Conservation (phyloP, 1,140 invertebrate species). For the Ceratosolen solmsi region DNA sequence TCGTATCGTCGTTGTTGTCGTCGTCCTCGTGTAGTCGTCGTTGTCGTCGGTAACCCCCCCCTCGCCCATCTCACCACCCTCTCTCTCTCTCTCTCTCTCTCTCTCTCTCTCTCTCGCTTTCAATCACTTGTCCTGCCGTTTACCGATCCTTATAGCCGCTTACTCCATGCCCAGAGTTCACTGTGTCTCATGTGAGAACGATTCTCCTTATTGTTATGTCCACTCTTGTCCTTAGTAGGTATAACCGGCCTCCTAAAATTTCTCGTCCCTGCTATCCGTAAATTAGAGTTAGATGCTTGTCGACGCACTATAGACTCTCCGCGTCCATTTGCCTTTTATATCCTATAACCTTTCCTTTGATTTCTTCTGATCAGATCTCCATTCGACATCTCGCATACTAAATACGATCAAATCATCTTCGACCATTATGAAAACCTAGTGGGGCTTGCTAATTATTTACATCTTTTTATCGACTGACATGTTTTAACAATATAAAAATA, state of each 20-base stretch:
- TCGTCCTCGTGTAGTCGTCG: background rate
- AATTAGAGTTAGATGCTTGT: background rate
- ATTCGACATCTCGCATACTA: background rate
- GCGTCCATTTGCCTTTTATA: slow-evolving; percentile 5
- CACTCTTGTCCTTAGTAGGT: slow-evolving; percentile 33
- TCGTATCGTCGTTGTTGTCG: slow-evolving; percentile 43
- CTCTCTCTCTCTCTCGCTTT: slow-evolving; percentile 45
- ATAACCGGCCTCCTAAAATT: slow-evolving; percentile 19
- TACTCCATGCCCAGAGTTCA: slow-evolving; percentile 2
- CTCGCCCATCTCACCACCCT: background rate
- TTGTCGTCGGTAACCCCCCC: background rate
- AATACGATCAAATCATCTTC: background rate
- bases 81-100: slow-evolving; percentile 51
- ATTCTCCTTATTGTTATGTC: slow-evolving; percentile 45
- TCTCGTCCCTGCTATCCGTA: background rate
- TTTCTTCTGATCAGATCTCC: background rate
- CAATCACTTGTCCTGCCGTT: slow-evolving; percentile 35
- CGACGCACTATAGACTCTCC: background rate
- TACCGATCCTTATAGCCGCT: slow-evolving; percentile 44
- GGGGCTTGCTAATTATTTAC: too few species aligned
- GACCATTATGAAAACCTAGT: background rate
- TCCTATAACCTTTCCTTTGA: background rate
- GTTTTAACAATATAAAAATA: too few species aligned
- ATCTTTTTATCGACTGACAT: too few species aligned
- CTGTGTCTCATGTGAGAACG: slow-evolving; percentile 37